Base-by-base conservation (phyloP, 2,888 invertebrate species). In the Nemotelus nigrinus region DNA sequence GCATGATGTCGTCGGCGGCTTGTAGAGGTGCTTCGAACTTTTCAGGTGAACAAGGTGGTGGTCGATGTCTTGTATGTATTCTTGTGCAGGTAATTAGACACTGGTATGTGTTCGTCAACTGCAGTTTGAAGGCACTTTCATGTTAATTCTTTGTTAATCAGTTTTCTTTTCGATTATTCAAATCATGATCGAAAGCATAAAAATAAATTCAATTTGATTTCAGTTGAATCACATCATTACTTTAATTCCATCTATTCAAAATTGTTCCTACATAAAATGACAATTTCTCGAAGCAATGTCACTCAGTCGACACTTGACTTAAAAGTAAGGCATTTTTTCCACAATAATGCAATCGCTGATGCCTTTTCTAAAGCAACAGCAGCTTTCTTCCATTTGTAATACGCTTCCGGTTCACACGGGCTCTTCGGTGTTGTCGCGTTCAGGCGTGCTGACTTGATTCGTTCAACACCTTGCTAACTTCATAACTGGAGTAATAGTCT, bases 381-480 rank as follows among this genome's bases (percentile, higher is more conserved):
- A 63, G 63, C 74, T 74, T 74, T 74, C 74, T 60, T 74, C 48
- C 60, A 63, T 74, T 74, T 48, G 47, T 63, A 48, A 5, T 74
- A 2, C 48, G 74, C 74, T 74, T 74, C 74, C 74, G 74, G 74
- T 74, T 74, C 74, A 65, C 76, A 76, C 76, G 76, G 76, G 65
- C 76, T 47, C 55, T 39, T 45, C 58, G 72, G 58, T 72, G 67
- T 44, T 6, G 58, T 72, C 45, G 58, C 58, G 55, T 7, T 53
- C 65, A 4, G 67, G 3, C 10, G 50, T 53, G 75, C 55, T 60
- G 74, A 74, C 74, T 74, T 60, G 43, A 43, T 65, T 55, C 47
- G 6, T 55, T 47, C 76, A 65, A 65, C 76, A 76, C 55, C 41
- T 65, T 47, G 10, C 58, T 25, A 72, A 72, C 48, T 48, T 72